Evolutionary conservation across 2,113 vertebrate genomes (phyloP), one percentile per base, ranked within the genome.

Genomic region (Platysternon megacephalum): DNA sequence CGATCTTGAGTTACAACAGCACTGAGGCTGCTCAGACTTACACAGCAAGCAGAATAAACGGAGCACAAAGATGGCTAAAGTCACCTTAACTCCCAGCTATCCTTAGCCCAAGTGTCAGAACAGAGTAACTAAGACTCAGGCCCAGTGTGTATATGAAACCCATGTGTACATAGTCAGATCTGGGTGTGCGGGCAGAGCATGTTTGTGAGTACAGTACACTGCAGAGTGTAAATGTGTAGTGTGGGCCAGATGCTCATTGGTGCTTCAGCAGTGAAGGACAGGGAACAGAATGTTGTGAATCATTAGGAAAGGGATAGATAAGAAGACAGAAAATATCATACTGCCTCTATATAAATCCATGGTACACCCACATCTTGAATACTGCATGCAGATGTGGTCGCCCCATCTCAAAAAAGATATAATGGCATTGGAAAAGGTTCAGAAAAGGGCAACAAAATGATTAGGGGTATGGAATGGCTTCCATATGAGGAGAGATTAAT

Each of bases 241-340:
- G 32, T 35, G 58, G 72, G 9, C 48, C 91, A 6, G n/a, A 19
- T 88, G 89, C 82, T 76, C 14, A 72, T 91, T 91, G 94, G 91
- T 96, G 94, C 3, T 79, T 72, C 68, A 72, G n/a, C 81, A 94
- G 97, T 93, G 96, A 84, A 88, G 26, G 32, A 35, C 61, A 65
- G 6, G 61, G 61, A 65, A 16, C 53, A 55, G 53, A 55, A 10
- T 26, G 8, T 55, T 52, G 51, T 17, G 51, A 52, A 52, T 52
- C 51, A 52, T 52, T 56, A 26, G 55, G 4, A 22, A 26, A 55
- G 53, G 53, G 55, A 56, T 56, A 56, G 55, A 11, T 56, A 56
- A 26, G 26, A 26, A 56, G 24, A 56, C 55, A 26, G 55, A 56
- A 56, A 56, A 56, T 56, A 55, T 52, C 51, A 19, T 55, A 55